Percentiles rank a stretch among this genome's conserved stretches.
Conservation (phyloP, 2,797 vertebrate species). For the Syngnathus rostellatus region DNA sequence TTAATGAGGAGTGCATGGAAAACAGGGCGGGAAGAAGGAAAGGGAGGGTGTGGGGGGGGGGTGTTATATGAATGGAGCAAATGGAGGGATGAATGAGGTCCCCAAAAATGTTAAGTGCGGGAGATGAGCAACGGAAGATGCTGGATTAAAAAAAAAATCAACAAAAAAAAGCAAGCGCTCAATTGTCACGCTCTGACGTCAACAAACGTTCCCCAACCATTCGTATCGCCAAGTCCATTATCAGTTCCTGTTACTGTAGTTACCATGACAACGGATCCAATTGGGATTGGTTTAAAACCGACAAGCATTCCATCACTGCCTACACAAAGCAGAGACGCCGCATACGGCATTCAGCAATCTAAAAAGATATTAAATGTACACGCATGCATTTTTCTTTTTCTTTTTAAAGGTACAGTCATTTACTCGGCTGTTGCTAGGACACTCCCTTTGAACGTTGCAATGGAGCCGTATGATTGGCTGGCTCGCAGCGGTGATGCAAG, state of each 20-base stretch:
- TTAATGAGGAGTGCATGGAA: slow-evolving; percentile 47
- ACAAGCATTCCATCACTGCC: background rate
- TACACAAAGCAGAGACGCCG: background rate
- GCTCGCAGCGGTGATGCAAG: slow-evolving; percentile 74
- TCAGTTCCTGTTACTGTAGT: slow-evolving; percentile 1
- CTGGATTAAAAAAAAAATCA: background rate
- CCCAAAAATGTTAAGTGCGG: background rate
- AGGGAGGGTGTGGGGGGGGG: slow-evolving; percentile 10
- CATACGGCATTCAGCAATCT: background rate
- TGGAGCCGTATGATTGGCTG: slow-evolving; percentile 65
- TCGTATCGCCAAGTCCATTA: background rate
- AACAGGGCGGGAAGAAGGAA: slow-evolving; percentile 31
- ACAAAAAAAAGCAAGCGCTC: background rate
- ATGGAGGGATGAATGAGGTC: slow-evolving; percentile 54
- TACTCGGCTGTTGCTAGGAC: slow-evolving; percentile 80
- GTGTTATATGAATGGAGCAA: slow-evolving; percentile 55
- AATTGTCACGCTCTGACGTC: background rate
- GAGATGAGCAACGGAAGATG: background rate
- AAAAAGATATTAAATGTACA: slow-evolving; percentile 6
- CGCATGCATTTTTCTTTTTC: slow-evolving; percentile 9
- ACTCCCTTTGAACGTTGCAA: slow-evolving; percentile 78
- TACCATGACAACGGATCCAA: background rate
- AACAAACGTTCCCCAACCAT: background rate
- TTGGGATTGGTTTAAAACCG: background rate
- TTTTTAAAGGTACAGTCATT: slow-evolving; percentile 56